Percentiles rank a stretch among this genome's conserved stretches.
phyloP scores from a whole-genome alignment of 2,888 invertebrate genomes.

The Parnassius glacialis region DNA sequence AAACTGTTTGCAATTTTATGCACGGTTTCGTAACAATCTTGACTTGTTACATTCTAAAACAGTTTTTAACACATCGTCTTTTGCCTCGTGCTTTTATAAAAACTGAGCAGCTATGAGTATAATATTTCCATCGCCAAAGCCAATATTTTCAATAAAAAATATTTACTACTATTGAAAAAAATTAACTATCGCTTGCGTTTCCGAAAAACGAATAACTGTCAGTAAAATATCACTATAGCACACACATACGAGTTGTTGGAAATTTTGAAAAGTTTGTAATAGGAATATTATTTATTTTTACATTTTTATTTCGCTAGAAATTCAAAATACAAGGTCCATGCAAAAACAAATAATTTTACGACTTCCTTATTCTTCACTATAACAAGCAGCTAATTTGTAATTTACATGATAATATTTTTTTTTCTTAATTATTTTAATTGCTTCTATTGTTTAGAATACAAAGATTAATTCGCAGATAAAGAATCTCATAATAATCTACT shows the following conservation, averaged over 20 bases:
- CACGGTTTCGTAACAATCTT: conserved; percentile 3
- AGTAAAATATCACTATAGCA: not conserved
- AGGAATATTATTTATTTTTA: too few species aligned
- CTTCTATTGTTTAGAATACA: too few species aligned
- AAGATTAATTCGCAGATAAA: too few species aligned
- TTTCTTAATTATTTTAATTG: too few species aligned
- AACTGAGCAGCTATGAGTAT: not conserved
- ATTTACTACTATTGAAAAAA: not conserved
- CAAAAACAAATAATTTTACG: too few species aligned
- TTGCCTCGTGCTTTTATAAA: not conserved
- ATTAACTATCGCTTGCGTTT: conserved; percentile 9
- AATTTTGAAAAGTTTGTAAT: too few species aligned
- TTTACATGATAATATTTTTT: too few species aligned
- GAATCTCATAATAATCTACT: too few species aligned
- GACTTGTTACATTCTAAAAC: conserved; percentile 1
- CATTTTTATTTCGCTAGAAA: too few species aligned
- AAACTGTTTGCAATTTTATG: conserved; percentile 5
- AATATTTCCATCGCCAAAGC: not conserved
- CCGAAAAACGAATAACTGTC: not conserved
- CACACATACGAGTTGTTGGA: not conserved
- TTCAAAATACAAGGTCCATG: too few species aligned
- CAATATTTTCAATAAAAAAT: not conserved
- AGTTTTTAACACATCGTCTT: not conserved
- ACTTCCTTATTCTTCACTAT: too few species aligned
- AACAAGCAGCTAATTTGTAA: too few species aligned